Conservation (phyloP, 2,888 invertebrate species). For the Chymomyza caudatula region DNA sequence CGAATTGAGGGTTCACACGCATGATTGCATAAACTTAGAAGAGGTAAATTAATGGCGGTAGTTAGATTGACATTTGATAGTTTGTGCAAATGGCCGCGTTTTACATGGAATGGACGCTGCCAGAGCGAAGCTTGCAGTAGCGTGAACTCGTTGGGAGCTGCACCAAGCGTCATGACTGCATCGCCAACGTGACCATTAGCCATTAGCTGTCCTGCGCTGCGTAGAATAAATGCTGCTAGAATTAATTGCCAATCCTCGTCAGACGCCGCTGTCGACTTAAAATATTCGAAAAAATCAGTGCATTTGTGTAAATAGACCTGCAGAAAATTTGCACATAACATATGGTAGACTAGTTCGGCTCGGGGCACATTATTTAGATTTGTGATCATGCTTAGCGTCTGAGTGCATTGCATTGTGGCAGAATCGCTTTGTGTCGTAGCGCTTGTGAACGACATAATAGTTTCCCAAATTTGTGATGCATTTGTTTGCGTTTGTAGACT, state of each 20-base stretch:
- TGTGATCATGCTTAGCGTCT: slow-evolving; percentile 78
- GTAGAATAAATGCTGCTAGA: slow-evolving; percentile 84
- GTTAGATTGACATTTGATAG: slow-evolving; percentile 77
- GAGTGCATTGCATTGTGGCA: slow-evolving; percentile 29
- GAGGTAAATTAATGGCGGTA: slow-evolving; percentile 91
- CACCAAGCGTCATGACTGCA: slow-evolving; percentile 51
- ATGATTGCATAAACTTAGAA: slow-evolving; percentile 95
- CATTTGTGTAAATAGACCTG: slow-evolving; percentile 82
- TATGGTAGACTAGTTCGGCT: slow-evolving; percentile 78
- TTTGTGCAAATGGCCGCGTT: slow-evolving; percentile 57
- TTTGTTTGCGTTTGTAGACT: slow-evolving; percentile 37
- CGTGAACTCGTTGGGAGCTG: slow-evolving; percentile 26
- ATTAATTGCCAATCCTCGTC: slow-evolving; percentile 76
- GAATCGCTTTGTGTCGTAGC: neutral
- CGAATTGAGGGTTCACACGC: slow-evolving; percentile 91
- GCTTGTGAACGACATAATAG: slow-evolving; percentile 18
- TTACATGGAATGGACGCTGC: slow-evolving; percentile 56
- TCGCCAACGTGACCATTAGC: slow-evolving; percentile 85
- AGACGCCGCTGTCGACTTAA: slow-evolving; percentile 72
- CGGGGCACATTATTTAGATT: slow-evolving; percentile 84
- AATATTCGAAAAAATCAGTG: slow-evolving; percentile 82
- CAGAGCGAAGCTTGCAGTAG: slow-evolving; percentile 58
- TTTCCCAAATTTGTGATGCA: slow-evolving; percentile 50
- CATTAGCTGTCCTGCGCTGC: slow-evolving; percentile 89
- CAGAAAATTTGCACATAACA: slow-evolving; percentile 80